Percentiles rank a stretch among this genome's conserved stretches.
These are phyloP conservation scores for Polydrusus cervinus DNA, from an alignment of 2,888 invertebrate genomes.

Conservation along the genomic window DNA sequence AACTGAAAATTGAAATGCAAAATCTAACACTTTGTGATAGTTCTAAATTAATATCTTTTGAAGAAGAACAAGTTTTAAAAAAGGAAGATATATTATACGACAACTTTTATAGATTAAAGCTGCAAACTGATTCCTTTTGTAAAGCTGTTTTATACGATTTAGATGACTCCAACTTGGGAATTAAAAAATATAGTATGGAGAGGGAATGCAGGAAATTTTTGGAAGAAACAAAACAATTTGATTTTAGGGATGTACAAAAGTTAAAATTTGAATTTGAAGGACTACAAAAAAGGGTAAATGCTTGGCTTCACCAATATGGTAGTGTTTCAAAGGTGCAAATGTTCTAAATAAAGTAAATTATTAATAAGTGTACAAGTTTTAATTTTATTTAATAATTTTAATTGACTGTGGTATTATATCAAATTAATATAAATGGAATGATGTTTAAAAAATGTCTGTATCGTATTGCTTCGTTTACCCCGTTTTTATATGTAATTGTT, in stretches of 20 bases:
- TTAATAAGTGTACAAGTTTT: too few species aligned
- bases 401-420: too few species aligned
- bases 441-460: too few species aligned
- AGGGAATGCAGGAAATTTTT: conserved; percentile 20
- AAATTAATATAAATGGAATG: too few species aligned
- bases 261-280: conserved; percentile 9
- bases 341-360: too few species aligned
- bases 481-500: too few species aligned
- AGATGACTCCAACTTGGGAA: conserved; percentile 15
- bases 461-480: too few species aligned
- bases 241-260: not conserved
- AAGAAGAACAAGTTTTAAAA: conserved; percentile 43
- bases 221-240: not conserved
- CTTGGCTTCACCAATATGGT: not conserved
- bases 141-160: conserved; percentile 33
- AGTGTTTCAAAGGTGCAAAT: not conserved
- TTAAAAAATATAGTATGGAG: conserved; percentile 12
- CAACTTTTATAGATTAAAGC: conserved; percentile 16
- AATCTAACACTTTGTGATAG: conserved; percentile 15
- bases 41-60: conserved; percentile 24
- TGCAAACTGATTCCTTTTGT: conserved; percentile 30
- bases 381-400: too few species aligned
- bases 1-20: conserved; percentile 44
- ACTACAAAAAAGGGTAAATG: not conserved
- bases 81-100: conserved; percentile 47